A percentile compares a stretch with the other conserved stretches of the same genome.
phyloP scores from a whole-genome alignment of 2,113 vertebrate species.

The Dromaius novaehollandiae region DNA sequence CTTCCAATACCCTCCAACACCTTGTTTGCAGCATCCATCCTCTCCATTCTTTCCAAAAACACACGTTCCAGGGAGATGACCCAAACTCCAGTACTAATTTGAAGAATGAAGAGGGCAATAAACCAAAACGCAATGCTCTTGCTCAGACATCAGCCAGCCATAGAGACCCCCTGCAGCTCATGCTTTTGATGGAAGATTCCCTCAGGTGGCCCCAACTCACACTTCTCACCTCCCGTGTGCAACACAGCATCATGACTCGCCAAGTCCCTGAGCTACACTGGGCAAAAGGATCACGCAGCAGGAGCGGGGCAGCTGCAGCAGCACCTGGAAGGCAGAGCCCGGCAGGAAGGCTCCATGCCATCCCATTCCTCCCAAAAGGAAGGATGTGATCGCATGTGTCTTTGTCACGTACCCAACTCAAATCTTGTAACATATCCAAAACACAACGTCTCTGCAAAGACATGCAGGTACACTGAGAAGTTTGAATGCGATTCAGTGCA shows the following conservation, averaged over 20 bases:
- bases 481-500: background rate
- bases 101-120: background rate
- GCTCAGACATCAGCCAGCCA: background rate
- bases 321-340: accelerated
- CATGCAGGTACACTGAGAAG: accelerated
- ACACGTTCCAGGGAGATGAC: background rate
- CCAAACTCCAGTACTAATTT: background rate
- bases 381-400: background rate
- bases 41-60: background rate
- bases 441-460: accelerated
- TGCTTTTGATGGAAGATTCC: accelerated
- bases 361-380: background rate
- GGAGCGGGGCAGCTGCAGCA: background rate
- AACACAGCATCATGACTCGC: accelerated
- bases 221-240: background rate
- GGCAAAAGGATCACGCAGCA: background rate
- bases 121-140: background rate
- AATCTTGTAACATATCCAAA: accelerated
- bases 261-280: accelerated
- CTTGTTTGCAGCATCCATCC: background rate
- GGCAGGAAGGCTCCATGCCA: background rate
- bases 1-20: accelerated
- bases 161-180: accelerated
- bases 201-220: accelerated
- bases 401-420: accelerated